Conservation (phyloP, 2,797 vertebrate genomes). For the Hephaestus fuliginosus region DNA sequence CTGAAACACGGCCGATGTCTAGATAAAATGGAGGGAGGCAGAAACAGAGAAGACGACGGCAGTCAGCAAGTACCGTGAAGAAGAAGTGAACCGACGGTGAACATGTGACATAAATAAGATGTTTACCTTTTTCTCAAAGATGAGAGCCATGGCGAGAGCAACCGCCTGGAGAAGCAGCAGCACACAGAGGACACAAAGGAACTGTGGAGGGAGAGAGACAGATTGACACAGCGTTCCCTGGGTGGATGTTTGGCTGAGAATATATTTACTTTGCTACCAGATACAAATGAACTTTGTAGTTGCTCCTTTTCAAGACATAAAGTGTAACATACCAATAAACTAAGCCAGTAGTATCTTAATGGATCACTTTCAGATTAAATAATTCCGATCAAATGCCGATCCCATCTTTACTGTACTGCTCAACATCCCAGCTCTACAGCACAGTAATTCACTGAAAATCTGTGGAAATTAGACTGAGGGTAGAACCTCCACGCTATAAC, state of each 20-base stretch:
- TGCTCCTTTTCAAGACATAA: background rate
- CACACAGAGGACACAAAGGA: conserved; percentile 91
- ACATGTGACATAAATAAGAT: no score
- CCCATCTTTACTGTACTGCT: background rate
- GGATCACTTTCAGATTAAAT: background rate
- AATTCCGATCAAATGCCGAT: background rate
- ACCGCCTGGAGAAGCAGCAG: conserved; percentile 89
- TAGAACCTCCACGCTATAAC: no score
- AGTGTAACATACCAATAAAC: background rate
- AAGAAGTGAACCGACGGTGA: background rate
- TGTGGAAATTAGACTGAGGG: no score
- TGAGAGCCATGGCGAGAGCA: conserved; percentile 86
- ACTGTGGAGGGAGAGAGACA: conserved; percentile 77
- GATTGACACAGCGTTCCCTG: background rate
- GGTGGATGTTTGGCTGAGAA: background rate
- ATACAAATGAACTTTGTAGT: background rate
- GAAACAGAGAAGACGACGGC: conserved; percentile 13
- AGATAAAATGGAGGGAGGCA: background rate
- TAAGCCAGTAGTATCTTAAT: background rate
- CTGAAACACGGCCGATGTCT: conserved; percentile 91
- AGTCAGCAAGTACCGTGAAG: background rate
- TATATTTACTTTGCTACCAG: background rate
- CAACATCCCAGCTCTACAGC: background rate
- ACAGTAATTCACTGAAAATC: background rate
- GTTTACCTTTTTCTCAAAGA: conserved; percentile 91